Evolutionary conservation across 2,888 invertebrate genomes (phyloP), one percentile per base, ranked within the genome.

Genomic region (Agrochola circellaris): DNA sequence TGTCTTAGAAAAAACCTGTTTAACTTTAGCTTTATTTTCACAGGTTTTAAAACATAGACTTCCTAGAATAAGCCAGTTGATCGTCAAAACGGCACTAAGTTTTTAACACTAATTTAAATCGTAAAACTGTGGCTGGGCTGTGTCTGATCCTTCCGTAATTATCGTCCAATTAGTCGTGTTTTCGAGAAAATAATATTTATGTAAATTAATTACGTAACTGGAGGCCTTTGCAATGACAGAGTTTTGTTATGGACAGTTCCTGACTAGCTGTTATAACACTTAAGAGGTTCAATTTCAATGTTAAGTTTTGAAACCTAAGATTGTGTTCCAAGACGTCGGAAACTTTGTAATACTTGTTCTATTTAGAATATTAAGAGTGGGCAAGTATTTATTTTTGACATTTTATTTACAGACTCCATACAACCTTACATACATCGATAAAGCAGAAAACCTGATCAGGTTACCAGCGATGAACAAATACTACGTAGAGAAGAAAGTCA

Each of bases 381-480:
- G 0, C n/a, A 56, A 23, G 30, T 51, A 42, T 42, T 77, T 15
- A 79, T 60, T 65, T 61, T 20, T 7, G 1, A 20, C 0, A n/a
- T 58, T 69, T 67, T 51, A 0, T 11, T 83, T 84, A 13, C 84
- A 87, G 73, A 54, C 62, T 48, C 77, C 68, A 1, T 82, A 84
- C 70, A 94, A 94, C 67, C n/a, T 88, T 4, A 93, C 93, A 2
- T 95, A 91, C 82, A 87, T 93, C 17, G 95, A 96, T n/a, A 94
- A 90, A 89, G 91, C 91, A 0, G 95, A 94, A 67, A 95, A 96
- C 79, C 80, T 93, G 75, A 90, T 95, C 4, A 91, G 92, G 8
- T 77, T 95, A 34, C 96, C 96, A 26, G 85, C 88, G 9, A 67
- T 93, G 17, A 89, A 83, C 26, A 90, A 90, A 30, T 88, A 90